Evolutionary conservation across 2,113 vertebrate species (phyloP).

Genomic region (Cryptomyrus ogoouensis): DNA sequence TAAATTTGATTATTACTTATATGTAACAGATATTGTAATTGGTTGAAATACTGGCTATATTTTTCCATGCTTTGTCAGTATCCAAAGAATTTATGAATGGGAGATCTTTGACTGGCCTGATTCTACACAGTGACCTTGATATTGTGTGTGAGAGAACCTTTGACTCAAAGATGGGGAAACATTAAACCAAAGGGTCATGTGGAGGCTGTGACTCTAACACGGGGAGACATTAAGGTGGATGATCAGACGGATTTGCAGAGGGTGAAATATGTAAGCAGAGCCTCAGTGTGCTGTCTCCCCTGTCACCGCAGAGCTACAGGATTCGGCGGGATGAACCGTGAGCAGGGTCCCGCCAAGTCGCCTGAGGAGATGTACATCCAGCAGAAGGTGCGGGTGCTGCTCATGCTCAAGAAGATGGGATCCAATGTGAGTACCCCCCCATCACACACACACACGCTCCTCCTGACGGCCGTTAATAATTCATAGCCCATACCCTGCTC

Average conservation of each 20-base stretch:
- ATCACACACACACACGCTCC: neutral
- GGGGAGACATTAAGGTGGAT: neutral
- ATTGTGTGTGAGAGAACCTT: neutral
- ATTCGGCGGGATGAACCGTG: constrained; percentile 96
- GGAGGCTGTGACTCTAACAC: neutral
- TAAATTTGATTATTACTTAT: neutral
- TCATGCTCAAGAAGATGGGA: constrained; percentile 99
- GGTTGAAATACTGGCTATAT: neutral
- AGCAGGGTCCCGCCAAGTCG: constrained; percentile 93
- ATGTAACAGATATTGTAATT: neutral
- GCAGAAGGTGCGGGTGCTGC: constrained; percentile 97
- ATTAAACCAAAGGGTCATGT: neutral
- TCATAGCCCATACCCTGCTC: neutral
- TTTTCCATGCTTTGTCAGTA: neutral
- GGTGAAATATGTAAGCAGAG: neutral
- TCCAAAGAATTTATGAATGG: neutral
- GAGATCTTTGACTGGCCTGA: neutral
- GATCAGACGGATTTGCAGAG: neutral
- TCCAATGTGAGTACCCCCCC: constrained; percentile 79
- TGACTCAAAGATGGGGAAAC: neutral
- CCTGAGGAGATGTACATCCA: constrained; percentile 98
- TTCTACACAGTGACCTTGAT: neutral
- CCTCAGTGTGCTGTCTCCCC: constrained; percentile 29
- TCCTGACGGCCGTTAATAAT: neutral
- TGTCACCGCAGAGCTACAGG: constrained; percentile 64